Evolutionary conservation across 2,113 vertebrate species (phyloP).

Genomic region (Odontophorus gujanensis): DNA sequence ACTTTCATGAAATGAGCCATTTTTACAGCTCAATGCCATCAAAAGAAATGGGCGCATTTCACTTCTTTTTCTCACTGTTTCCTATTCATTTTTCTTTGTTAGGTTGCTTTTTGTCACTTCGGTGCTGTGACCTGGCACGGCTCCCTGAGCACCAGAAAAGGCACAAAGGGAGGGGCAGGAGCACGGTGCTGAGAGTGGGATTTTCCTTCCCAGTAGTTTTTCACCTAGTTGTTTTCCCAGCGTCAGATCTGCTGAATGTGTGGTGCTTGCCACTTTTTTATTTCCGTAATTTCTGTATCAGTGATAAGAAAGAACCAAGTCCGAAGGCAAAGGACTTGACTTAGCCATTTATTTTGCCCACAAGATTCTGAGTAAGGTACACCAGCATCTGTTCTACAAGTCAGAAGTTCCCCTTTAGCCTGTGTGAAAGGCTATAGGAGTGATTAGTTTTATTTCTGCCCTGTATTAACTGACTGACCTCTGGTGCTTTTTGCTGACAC

Average conservation of each 20-base stretch:
- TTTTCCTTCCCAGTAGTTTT: neutral
- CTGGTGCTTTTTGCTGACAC: neutral
- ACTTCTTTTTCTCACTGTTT: neutral
- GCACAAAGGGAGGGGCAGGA: constrained; percentile 8
- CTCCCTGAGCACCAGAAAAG: neutral
- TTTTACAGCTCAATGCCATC: constrained; percentile 50
- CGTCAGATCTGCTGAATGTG: neutral
- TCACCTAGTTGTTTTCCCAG: neutral
- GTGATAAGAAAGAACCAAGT: neutral
- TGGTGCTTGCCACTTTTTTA: neutral
- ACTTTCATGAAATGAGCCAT: constrained; percentile 51
- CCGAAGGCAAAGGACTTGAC: neutral
- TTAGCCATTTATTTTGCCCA: neutral
- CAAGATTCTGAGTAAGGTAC: neutral
- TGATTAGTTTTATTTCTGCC: neutral
- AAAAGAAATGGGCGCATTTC: constrained; percentile 27
- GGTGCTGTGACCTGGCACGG: neutral
- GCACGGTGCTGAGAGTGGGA: neutral
- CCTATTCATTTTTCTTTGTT: constrained; percentile 20
- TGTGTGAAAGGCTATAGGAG: neutral
- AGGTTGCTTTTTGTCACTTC: constrained; percentile 30
- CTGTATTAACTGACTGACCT: neutral
- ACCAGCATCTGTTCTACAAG: neutral
- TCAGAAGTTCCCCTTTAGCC: neutral
- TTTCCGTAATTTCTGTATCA: neutral